Base-by-base conservation (phyloP, 2,888 invertebrate species). In the Clostera curtula region DNA sequence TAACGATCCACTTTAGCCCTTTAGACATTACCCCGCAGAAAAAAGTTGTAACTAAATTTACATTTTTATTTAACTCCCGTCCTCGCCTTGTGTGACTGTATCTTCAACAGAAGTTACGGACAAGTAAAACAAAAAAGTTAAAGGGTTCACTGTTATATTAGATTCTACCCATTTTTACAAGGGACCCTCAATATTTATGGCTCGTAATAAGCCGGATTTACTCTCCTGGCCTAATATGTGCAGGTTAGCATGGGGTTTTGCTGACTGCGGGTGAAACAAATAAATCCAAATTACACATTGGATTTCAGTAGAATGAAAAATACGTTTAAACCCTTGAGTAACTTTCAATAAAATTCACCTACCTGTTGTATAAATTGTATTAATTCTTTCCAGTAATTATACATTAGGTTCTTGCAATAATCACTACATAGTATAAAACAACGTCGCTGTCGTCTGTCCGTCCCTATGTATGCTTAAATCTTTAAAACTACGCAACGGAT, bases 271-370 rank as follows among this genome's bases (percentile, higher is more conserved):
- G 43, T 49, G 51, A 46, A 56, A 50, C 41, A 33, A 49, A 62
- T 67, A 61, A 66, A 67, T 68, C 51, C 54, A 48, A 59, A 59
- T 61, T 46, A 49, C 55, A 55, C 40, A 43, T 51, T 53, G 43
- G 30, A 43, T 49, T 60, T 60, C 62, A 52, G 41, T 54, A 47
- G 41, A 49, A 43, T 36, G 56, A 51, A 34, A 35, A 36, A 43
- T 29, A 37, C 23, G 26, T n/a, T n/a, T n/a, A n/a, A n/a, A n/a
- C n/a, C n/a, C n/a, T n/a, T n/a, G n/a, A n/a, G n/a, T n/a, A n/a
- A n/a, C n/a, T n/a, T n/a, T n/a, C n/a, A n/a, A n/a, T n/a, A n/a
- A n/a, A n/a, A n/a, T n/a, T n/a, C n/a, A n/a, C n/a, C n/a, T n/a
- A n/a, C n/a, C n/a, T n/a, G n/a, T n/a, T n/a, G n/a, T n/a, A n/a